Evolutionary conservation across 2,797 vertebrate genomes (phyloP).

Genomic region (Oreortyx pictus): DNA sequence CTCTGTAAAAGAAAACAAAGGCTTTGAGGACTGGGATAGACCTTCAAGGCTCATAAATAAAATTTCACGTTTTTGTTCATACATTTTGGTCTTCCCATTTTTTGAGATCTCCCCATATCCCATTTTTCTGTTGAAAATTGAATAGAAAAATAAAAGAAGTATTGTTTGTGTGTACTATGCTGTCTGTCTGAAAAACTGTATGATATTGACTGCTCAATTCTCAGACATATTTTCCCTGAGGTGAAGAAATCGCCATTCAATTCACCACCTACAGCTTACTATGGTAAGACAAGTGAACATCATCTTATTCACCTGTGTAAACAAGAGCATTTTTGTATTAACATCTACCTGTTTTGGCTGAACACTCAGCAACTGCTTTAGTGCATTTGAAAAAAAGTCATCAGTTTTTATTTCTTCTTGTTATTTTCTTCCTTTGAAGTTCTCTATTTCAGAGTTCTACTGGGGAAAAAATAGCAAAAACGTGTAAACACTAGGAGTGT

Average conservation of each 20-base stretch:
- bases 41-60: neutral
- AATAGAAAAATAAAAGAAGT: neutral
- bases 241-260: neutral
- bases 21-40: neutral
- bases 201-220: neutral
- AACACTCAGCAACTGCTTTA: neutral
- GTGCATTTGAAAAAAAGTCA: neutral
- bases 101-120: neutral
- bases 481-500: fast-evolving
- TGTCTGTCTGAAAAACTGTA: neutral
- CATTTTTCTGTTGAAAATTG: neutral
- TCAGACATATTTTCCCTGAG: neutral
- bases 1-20: neutral
- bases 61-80: neutral
- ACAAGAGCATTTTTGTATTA: neutral
- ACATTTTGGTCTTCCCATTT: neutral
- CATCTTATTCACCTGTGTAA: neutral
- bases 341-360: neutral
- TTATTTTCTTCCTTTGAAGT: neutral
- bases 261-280: neutral
- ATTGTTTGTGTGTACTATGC: neutral
- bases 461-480: neutral
- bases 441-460: neutral
- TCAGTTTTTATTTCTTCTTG: neutral
- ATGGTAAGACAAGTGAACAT: neutral